A percentile compares a stretch with the other conserved stretches of the same genome.
Evolutionary conservation across 2,888 invertebrate species (phyloP).

Genomic region (Xanthia icteritia): DNA sequence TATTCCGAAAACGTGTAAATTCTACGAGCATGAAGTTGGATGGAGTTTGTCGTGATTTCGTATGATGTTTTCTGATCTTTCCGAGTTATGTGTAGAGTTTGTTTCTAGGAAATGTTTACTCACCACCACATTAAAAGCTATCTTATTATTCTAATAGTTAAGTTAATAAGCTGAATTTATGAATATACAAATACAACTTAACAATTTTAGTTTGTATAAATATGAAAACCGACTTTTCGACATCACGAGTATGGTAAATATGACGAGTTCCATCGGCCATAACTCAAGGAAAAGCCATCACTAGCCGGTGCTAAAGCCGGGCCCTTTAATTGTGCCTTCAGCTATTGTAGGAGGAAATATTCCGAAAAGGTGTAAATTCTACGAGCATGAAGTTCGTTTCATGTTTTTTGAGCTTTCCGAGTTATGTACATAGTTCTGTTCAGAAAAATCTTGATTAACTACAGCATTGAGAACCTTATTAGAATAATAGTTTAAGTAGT

Average conservation of each 20-base stretch:
- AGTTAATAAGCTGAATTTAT: not conserved
- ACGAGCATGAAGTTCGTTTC: constrained; percentile 8
- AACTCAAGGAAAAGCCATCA: constrained; percentile 71
- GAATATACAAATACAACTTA: no score
- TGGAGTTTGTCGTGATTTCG: constrained; percentile 19
- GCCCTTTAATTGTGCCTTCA: constrained; percentile 65
- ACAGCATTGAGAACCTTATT: not conserved
- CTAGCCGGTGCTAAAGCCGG: constrained; percentile 53
- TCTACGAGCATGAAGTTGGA: constrained; percentile 10
- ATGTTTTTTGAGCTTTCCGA: not conserved
- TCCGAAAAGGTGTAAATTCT: constrained; percentile 18
- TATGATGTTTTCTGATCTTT: not conserved
- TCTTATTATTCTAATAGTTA: no score
- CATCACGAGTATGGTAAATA: constrained; percentile 61
- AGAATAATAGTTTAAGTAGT: not conserved
- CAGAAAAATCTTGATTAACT: not conserved
- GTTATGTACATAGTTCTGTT: not conserved
- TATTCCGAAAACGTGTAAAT: constrained; percentile 47
- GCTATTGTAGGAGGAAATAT: constrained; percentile 51
- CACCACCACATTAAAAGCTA: no score
- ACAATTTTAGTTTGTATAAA: no score
- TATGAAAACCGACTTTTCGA: no score
- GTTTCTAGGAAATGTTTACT: not conserved
- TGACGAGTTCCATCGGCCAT: constrained; percentile 59
- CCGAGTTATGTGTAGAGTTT: not conserved